A percentile compares a stretch with the other conserved stretches of the same genome.
Evolutionary conservation across 2,888 invertebrate genomes (phyloP).

Genomic region (Vannuccia rotundouncinata): DNA sequence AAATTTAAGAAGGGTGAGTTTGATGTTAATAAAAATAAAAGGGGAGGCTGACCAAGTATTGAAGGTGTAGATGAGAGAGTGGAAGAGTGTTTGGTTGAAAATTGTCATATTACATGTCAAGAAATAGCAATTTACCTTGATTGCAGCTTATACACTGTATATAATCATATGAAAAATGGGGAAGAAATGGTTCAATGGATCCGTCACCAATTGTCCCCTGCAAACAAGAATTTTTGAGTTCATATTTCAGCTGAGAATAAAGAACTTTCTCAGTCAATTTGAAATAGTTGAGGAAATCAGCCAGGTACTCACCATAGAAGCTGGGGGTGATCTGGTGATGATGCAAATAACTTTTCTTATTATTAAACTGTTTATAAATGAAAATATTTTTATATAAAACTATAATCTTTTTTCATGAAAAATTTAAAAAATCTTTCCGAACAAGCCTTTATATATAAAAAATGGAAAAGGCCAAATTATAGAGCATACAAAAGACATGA

Average conservation of each 20-base stretch:
- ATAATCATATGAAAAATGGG: no score
- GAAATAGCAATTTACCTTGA: conserved; percentile 19
- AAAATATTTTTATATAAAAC: conserved; percentile 5
- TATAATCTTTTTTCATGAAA: conserved; percentile 19
- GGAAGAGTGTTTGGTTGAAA: conserved; percentile 11
- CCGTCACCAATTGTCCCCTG: no score
- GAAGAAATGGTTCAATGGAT: no score
- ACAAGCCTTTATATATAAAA: not conserved
- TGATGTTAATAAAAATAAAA: conserved; percentile 17
- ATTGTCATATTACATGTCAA: not conserved
- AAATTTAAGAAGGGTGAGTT: conserved; percentile 15
- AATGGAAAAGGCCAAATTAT: no score
- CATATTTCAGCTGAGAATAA: not conserved
- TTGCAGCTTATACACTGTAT: not conserved
- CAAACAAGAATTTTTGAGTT: no score
- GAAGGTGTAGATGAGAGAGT: conserved; percentile 20
- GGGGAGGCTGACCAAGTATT: conserved; percentile 1
- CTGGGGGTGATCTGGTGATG: no score
- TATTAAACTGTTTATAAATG: not conserved
- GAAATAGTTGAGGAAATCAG: no score
- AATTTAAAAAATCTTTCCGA: not conserved
- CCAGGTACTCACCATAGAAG: no score
- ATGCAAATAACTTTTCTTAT: conserved; percentile 6
- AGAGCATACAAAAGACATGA: no score
- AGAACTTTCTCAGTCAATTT: no score